Base-by-base conservation (phyloP, 2,113 vertebrate species). In the Hippocampus comes region DNA sequence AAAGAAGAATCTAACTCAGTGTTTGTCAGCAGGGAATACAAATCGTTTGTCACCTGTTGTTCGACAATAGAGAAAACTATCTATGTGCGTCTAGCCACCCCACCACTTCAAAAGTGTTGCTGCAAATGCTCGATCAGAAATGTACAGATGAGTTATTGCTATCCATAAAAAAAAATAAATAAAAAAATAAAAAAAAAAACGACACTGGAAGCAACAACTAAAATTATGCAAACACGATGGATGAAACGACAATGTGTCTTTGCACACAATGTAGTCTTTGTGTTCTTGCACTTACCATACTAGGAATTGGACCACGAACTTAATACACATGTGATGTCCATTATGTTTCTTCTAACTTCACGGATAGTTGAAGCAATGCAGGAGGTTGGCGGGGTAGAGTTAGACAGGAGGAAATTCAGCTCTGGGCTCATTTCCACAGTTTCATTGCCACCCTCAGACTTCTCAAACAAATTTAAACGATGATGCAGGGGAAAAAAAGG, bases 361-460 rank as follows among this genome's bases (percentile, higher is more conserved):
- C 49, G 57, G 63, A 46, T 63, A 73, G 49, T 69, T 0, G 12
- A 59, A 59, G 73, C 64, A 81, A 66, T 55, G 8, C 46, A 49
- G 23, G 21, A 51, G 51, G 11, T 74, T 74, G 48, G 30, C 68
- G 43, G 74, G 76, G 72, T 67, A 63, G 74, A 56, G 75, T 68
- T 74, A 53, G 23, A 59, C 21, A 12, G 63, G 41, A 12, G 68
- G 57, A 34, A 21, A 80, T 80, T 73, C 73, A 75, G 79, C 82
- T 81, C 66, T 11, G 71, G 70, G 76, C 72, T 76, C 73, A 75
- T 66, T 76, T 77, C 82, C 65, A 53, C 71, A 46, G 42, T 63
- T 71, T 85, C 68, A 86, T 90, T 87, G 86, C 30, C n/a, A 88
- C 83, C 79, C 14, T 53, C 67, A 68, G 78, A 15, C 66, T 77